These are phyloP conservation scores for Orthosia gracilis DNA, from an alignment of 2,888 invertebrate genomes.

Conservation along the genomic window DNA sequence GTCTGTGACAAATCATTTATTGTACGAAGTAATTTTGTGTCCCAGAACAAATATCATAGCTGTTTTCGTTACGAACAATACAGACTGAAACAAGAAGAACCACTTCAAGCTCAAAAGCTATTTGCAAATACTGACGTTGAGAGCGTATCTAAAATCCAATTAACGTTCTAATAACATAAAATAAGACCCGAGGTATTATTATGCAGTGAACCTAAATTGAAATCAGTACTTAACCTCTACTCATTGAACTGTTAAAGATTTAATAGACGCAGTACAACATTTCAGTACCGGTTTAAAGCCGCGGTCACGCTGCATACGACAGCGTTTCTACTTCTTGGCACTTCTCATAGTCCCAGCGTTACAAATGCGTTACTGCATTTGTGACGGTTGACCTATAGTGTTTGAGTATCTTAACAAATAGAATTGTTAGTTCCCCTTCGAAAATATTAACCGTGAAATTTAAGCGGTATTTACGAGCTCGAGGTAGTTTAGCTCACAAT, in stretches of 20 bases:
- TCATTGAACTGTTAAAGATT: conserved; percentile 76
- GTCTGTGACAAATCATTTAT: conserved; percentile 15
- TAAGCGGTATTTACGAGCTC: conserved; percentile 27
- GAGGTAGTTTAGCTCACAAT: background rate
- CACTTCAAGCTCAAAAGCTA: background rate
- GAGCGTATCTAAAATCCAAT: conserved; percentile 10
- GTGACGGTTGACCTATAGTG: conserved; percentile 48
- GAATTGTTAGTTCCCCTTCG: conserved; percentile 41
- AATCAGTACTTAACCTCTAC: conserved; percentile 74
- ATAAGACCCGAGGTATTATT: conserved; percentile 21
- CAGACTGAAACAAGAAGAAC: background rate
- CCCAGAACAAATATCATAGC: background rate
- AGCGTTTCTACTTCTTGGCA: conserved; percentile 37
- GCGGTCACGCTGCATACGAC: conserved; percentile 27
- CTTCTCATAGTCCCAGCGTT: conserved; percentile 27
- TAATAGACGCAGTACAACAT: conserved; percentile 66
- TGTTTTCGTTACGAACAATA: background rate
- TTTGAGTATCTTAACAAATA: conserved; percentile 37
- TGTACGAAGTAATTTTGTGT: background rate
- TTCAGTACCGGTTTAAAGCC: conserved; percentile 55
- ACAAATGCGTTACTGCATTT: conserved; percentile 49
- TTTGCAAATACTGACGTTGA: conserved; percentile 5
- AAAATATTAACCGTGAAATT: conserved; percentile 39
- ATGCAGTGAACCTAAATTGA: conserved; percentile 67
- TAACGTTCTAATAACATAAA: conserved; percentile 17